Base-by-base conservation (phyloP, 2,797 vertebrate species). In the Paguma larvata region DNA sequence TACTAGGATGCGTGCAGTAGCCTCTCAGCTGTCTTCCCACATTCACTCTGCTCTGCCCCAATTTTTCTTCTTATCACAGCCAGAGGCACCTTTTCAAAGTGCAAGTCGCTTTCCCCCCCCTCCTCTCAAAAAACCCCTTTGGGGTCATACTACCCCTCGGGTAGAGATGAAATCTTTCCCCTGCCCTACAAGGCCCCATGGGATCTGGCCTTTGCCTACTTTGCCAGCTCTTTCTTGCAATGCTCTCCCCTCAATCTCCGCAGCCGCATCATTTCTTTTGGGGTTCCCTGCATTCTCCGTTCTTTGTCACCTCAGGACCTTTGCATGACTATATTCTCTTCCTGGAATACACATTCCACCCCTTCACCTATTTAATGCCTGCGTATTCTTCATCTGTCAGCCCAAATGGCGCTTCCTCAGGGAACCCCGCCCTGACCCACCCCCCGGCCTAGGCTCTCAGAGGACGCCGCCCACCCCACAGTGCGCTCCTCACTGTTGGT, bases 41-140 rank as follows among this genome's bases (percentile, higher is more conserved):
- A 56, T 13, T 38, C 44, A 7, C 53, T 32, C 46, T 68, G 44
- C 13, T 16, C 2, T 7, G 8, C 63, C 9, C 32, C 15, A 51
- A 12, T 14, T 46, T 38, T 80, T 72, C 23, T 46, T 27, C 44
- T 88, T 62, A 65, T 2, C 10, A 38, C 3, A n/a, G 38, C 62
- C 91, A 70, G 83, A 19, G 53, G 1, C 72, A 21, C 32, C 16
- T 86, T 90, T 85, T 51, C n/a, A 85, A 93, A 95, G 86, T 79
- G 27, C n/a, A 51, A 34, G 44, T 25, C 16, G 25, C 41, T 27
- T 21, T 23, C 14, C 41, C 48, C 13, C 75, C 4, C 6, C n/a
- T 27, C 34, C 41, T 25, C 21, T 19, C 6, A 13, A 32, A 34
- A 65, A 85, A 44, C 16, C 32, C 21, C 32, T 80, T 34, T 65